Evolutionary conservation across 2,888 invertebrate species (phyloP).

Genomic region (Mystacides longicornis): DNA sequence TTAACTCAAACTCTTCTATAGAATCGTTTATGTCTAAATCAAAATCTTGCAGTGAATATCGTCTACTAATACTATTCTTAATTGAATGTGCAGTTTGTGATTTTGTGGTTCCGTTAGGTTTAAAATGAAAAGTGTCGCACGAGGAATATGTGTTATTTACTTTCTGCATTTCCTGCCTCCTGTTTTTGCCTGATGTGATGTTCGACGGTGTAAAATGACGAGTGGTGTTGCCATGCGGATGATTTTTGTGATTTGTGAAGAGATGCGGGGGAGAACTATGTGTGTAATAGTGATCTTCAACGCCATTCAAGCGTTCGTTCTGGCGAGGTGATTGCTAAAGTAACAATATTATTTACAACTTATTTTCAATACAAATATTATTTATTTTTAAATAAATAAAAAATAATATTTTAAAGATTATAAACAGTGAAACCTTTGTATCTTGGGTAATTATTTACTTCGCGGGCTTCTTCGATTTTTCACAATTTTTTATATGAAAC

Average conservation of each 20-base stretch:
- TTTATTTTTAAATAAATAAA: no score
- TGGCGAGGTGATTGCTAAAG: neutral
- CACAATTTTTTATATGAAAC: no score
- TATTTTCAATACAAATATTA: neutral
- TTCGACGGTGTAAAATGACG: slow-evolving; percentile 5
- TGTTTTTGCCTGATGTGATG: neutral
- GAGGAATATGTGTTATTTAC: neutral
- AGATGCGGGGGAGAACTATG: slow-evolving; percentile 33
- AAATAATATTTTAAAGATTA: no score
- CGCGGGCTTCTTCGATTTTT: no score
- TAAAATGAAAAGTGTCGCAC: neutral
- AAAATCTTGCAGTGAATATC: slow-evolving; percentile 18
- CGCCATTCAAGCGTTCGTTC: neutral
- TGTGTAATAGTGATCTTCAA: slow-evolving; percentile 31
- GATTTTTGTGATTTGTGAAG: slow-evolving; percentile 23
- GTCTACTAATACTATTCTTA: slow-evolving; percentile 2
- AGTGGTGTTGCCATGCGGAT: neutral
- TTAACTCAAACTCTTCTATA: slow-evolving; percentile 10
- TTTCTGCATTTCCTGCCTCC: neutral
- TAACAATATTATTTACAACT: neutral
- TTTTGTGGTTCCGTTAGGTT: neutral
- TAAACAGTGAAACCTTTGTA: no score
- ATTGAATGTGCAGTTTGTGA: neutral
- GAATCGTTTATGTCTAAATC: slow-evolving; percentile 15
- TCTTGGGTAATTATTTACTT: no score